Base-by-base conservation (phyloP, 1,140 invertebrate species). In the Calephelis nemesis region DNA sequence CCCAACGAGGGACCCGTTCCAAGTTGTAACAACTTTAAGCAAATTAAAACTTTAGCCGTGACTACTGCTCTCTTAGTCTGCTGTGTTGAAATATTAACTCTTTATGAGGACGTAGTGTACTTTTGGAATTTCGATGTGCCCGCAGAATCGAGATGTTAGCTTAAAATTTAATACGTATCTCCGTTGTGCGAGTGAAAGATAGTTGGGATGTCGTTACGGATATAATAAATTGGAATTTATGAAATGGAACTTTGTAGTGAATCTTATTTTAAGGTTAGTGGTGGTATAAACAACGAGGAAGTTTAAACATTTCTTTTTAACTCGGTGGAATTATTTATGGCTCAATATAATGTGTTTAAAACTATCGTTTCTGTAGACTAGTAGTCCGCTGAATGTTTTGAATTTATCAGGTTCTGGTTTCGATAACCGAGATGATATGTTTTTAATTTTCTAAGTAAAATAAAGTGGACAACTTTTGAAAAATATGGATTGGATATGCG, bases 11-110 rank as follows among this genome's bases (percentile, higher is more conserved):
- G 88, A 86, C 83, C 78, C 81, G 85, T 91, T 88, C 85, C 84
- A 88, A 89, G 72, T 88, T 86, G 83, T 84, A 88, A 88, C 86
- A 88, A 91, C 84, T 90, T 87, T 87, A 89, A 91, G 84, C 88
- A 89, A 91, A 91, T 91, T 91, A 91, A 91, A 91, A 91, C 83
- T 91, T 90, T 74, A 70, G 64, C 76, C 72, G 78, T 84, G 85
- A 85, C 85, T 87, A 88, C 83, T 85, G 84, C 84, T 88, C 77
- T 80, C 84, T 89, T 85, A 82, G 82, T 88, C 82, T 82, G 78
- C 75, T 71, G 77, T 73, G 74, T 74, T 89, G 85, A 91, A 91
- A 91, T 89, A 91, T 91, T 91, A 91, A 91, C 83, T 89, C 87
- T 85, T 91, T 87, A 87, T 87, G 88, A 81, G 84, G 69, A 80